Base-by-base conservation (phyloP, 2,888 invertebrate species). In the Eledone cirrhosa region DNA sequence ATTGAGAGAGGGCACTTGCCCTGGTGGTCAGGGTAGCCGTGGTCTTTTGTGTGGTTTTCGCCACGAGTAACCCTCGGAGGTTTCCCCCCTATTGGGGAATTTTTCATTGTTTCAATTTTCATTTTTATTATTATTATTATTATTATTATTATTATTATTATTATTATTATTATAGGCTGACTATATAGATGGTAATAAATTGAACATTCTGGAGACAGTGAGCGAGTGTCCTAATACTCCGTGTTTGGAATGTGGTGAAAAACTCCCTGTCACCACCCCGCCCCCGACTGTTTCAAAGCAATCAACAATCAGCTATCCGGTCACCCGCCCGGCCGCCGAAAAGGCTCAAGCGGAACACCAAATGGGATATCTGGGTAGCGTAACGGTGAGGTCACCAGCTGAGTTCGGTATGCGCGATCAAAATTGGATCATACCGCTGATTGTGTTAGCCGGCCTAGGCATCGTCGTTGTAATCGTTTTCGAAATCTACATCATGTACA, bases 401-500 rank as follows among this genome's bases (percentile, higher is more conserved):
- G 69, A 63, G 80, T 81, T 0, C 80, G 83, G 75, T 80, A 78
- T 77, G 24, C 24, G 80, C 1, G 82, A 83, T 7, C 84, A 85
- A 77, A 84, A 84, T 22, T 97, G 98, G 98, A 96, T 97, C 59
- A 94, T 97, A 83, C 97, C 97, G 1, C 93, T 97, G 78, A 93
- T 97, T 80, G 95, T 96, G 27, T 93, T 97, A 81, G 95, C 96
- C 79, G 94, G 95, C 59, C 93, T 95, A 48, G 95, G 95, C 83
- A 95, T 97, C 94, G 92, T 95, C 29, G 93, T 95, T 86, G 95
- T 97, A 90, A 93, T 94, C 79, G 94, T 95, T 72, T 97, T 97
- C 90, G 97, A 97, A 84, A 90, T 92, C 81, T 97, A 96, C 90
- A 95, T 97, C 78, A 92, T 97, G 87, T 95, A 96, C 92, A 94